phyloP scores from a whole-genome alignment of 2,888 invertebrate genomes.

The Yponomeuta malinellus region DNA sequence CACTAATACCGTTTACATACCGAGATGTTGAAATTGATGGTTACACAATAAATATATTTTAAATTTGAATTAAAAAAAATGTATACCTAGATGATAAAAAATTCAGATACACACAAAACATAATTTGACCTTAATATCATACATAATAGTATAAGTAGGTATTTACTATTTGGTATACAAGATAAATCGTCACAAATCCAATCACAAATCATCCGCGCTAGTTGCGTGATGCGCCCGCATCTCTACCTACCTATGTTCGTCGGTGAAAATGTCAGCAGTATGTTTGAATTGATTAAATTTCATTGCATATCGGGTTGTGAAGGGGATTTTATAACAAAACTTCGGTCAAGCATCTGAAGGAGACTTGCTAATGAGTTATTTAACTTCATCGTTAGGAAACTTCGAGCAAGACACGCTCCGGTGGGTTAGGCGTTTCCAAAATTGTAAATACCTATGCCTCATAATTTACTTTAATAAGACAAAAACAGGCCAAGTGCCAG shows the following conservation, averaged over 20 bases:
- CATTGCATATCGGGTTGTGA: background rate
- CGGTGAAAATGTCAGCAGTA: background rate
- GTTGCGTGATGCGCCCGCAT: background rate
- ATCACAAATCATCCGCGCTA: background rate
- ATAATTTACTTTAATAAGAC: background rate
- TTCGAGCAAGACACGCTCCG: background rate
- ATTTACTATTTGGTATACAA: too few relatives aligned
- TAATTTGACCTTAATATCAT: too few relatives aligned
- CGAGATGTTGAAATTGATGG: too few relatives aligned
- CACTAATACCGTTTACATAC: too few relatives aligned
- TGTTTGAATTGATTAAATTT: background rate
- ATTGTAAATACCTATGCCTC: background rate
- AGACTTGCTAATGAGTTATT: constrained; percentile 3
- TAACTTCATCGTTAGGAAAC: background rate
- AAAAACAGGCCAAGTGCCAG: too few relatives aligned
- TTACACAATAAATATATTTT: too few relatives aligned
- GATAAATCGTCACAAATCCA: too few relatives aligned
- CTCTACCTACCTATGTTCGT: background rate
- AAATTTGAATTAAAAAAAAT: too few relatives aligned
- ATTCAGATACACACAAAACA: too few relatives aligned
- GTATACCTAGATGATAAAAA: too few relatives aligned
- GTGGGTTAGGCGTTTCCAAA: background rate
- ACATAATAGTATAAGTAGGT: too few relatives aligned
- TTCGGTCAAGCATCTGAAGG: background rate
- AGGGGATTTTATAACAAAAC: background rate